Percentiles rank a stretch among this genome's conserved stretches.
Evolutionary conservation across 2,888 invertebrate genomes (phyloP).

Genomic region (Drosophila silvestris): DNA sequence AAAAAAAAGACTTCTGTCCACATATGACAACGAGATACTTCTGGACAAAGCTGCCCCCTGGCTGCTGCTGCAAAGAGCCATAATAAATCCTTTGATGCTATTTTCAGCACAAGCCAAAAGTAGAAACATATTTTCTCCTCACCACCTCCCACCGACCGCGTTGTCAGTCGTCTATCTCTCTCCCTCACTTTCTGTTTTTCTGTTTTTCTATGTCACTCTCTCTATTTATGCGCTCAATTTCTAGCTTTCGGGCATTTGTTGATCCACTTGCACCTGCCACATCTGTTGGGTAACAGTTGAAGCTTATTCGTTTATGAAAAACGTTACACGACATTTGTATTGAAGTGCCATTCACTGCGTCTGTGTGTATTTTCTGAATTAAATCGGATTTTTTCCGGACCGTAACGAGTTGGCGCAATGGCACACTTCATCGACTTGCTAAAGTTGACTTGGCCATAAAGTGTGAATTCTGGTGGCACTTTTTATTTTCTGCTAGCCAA

Average conservation of each 20-base stretch:
- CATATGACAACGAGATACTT: slow-evolving; percentile 54
- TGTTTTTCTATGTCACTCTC: neutral
- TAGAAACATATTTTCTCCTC: slow-evolving; percentile 64
- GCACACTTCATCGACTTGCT: slow-evolving; percentile 27
- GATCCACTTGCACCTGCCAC: slow-evolving; percentile 42
- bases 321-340: slow-evolving; percentile 52
- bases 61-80: slow-evolving; percentile 50
- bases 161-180: neutral
- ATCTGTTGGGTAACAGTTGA: slow-evolving; percentile 19
- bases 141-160: neutral
- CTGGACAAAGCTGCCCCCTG: slow-evolving; percentile 16
- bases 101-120: slow-evolving; percentile 76
- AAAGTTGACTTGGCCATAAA: slow-evolving; percentile 17
- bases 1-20: slow-evolving; percentile 26
- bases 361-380: slow-evolving; percentile 1
- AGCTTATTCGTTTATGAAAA: slow-evolving; percentile 72
- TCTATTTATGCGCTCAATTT: slow-evolving; percentile 23
- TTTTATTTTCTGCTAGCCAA: slow-evolving; percentile 3
- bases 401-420: slow-evolving; percentile 14
- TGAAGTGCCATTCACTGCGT: slow-evolving; percentile 25
- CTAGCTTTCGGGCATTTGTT: slow-evolving; percentile 31
- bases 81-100: slow-evolving; percentile 80
- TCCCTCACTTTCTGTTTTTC: neutral
- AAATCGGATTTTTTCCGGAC: slow-evolving; percentile 5
- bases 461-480: neutral